Evolutionary conservation across 1,140 invertebrate genomes (phyloP), one percentile per base, ranked within the genome.

Genomic region (Hyles euphorbiae): DNA sequence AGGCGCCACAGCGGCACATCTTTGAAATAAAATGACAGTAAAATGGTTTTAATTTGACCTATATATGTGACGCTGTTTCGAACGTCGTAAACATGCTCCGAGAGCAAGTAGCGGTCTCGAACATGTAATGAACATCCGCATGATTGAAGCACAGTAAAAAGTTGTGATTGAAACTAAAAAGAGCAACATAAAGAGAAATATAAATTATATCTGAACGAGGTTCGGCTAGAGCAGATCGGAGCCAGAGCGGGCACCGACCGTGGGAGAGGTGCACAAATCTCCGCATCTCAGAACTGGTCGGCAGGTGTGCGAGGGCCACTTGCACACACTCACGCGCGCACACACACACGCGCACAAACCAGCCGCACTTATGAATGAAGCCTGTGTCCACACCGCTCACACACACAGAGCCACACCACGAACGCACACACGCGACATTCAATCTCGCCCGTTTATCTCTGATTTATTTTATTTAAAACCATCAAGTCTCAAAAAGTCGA

Each of bases 221-320:
- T 73, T 78, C 70, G 75, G 70, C 78, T 83, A 85, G 82, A 78
- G 64, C 72, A 74, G 77, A 79, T 79, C 72, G 70, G 68, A 78
- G 77, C 70, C 58, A 61, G 49, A 66, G 57, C 68, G 83, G 81
- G 77, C 82, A 84, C 74, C 83, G 83, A 86, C 86, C 83, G 82
- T 86, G 83, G 85, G 82, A 87, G 83, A 83, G 78, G 67, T 68
- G 82, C 74, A 85, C 85, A 88, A 88, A 88, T 88, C 85, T 88
- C 83, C 81, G 82, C 85, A 88, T 88, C 85, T 88, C 81, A 83
- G 76, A 88, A 88, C 85, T 83, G 85, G 85, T 88, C 83, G 85
- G 85, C 85, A 88, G 85, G 85, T 88, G 85, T 79, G 79, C 81
- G 70, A 63, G 72, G 69, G 58, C 48, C 67, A 70, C 72, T 52